These are phyloP conservation scores for Menidia menidia DNA, from an alignment of 2,797 vertebrate genomes.

Conservation along the genomic window DNA sequence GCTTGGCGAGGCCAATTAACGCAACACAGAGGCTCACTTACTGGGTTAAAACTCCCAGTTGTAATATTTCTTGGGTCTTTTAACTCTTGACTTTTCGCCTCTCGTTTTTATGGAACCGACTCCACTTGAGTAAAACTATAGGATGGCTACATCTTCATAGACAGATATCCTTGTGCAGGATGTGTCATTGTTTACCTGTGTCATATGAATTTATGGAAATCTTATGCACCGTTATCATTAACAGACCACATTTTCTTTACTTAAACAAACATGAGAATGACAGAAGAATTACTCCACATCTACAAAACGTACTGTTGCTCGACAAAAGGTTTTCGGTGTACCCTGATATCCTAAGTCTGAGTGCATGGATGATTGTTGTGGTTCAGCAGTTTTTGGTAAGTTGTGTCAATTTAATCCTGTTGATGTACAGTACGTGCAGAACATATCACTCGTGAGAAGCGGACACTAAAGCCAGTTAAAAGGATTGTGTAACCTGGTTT, in stretches of 20 bases:
- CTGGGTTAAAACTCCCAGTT: constrained; percentile 44
- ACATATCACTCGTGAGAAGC: constrained; percentile 62
- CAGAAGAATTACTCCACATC: constrained; percentile 1
- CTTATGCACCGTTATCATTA: not conserved
- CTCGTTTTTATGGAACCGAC: not conserved
- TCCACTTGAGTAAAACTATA: not conserved
- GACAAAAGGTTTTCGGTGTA: constrained; percentile 33
- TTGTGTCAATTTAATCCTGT: constrained; percentile 74
- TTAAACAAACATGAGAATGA: not conserved
- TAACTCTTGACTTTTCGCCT: constrained; percentile 19
- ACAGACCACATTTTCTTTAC: not conserved
- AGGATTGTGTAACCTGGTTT: constrained; percentile 71
- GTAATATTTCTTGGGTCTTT: constrained; percentile 43
- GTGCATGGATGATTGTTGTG: constrained; percentile 34
- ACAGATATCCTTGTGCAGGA: not conserved
- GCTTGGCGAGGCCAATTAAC: constrained; percentile 65
- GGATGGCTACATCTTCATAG: not conserved
- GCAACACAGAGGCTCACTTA: constrained; percentile 49
- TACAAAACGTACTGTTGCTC: constrained; percentile 29
- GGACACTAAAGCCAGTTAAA: constrained; percentile 72
- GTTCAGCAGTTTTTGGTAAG: constrained; percentile 61
- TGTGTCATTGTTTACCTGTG: not conserved
- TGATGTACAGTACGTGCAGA: constrained; percentile 72
- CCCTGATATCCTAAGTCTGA: constrained; percentile 10
- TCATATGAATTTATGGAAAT: not conserved